phyloP scores from a whole-genome alignment of 2,797 vertebrate genomes.

The Phoebastria nigripes region DNA sequence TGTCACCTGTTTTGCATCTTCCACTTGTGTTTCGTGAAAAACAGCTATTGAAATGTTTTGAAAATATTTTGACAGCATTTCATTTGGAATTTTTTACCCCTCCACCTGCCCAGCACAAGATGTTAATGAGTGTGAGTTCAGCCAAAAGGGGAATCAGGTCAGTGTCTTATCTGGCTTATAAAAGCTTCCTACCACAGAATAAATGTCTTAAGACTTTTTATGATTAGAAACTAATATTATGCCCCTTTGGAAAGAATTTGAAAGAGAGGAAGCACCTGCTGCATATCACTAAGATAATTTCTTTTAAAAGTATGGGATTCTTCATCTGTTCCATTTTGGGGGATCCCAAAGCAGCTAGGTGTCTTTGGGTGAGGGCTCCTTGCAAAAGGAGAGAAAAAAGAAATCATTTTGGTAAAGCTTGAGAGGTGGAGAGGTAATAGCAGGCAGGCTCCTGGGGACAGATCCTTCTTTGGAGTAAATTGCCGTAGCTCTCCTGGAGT shows the following conservation, averaged over 20 bases:
- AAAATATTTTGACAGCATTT: not conserved
- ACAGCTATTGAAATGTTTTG: not conserved
- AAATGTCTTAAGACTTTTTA: not conserved
- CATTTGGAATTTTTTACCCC: not conserved
- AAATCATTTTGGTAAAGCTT: not conserved
- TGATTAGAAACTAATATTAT: not conserved
- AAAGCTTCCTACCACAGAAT: not conserved
- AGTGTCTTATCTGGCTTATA: not conserved
- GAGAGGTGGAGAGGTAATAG: not conserved
- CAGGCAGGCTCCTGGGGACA: not conserved
- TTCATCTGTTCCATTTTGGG: not conserved
- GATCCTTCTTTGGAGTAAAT: constrained; percentile 44
- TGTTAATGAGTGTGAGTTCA: not conserved
- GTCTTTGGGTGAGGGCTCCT: not conserved
- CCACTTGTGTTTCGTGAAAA: not conserved
- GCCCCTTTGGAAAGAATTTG: not conserved
- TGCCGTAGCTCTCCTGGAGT: not conserved
- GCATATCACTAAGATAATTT: not conserved
- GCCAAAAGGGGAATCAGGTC: not conserved
- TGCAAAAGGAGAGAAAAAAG: not conserved
- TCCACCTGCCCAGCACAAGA: not conserved
- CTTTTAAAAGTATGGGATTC: not conserved
- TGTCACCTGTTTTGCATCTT: not conserved
- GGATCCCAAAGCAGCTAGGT: not conserved
- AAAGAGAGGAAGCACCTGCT: not conserved